A percentile compares a stretch with the other conserved stretches of the same genome.
Evolutionary conservation across 2,888 invertebrate species (phyloP).

Genomic region (Apodemia mormo): DNA sequence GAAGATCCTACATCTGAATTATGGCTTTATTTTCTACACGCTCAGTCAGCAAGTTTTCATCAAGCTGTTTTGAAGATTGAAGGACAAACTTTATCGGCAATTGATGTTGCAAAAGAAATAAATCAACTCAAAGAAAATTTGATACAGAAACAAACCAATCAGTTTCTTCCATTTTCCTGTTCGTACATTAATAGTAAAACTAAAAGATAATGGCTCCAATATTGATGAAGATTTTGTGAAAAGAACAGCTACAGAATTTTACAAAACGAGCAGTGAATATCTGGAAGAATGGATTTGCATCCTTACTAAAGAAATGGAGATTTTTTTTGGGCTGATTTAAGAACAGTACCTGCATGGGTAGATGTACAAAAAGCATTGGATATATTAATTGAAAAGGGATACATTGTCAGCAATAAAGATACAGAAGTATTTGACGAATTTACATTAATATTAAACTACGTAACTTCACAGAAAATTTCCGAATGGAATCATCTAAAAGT

Average conservation of each 20-base stretch:
- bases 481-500: constrained; percentile 42
- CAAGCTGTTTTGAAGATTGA: constrained; percentile 41
- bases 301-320: constrained; percentile 41
- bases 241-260: constrained; percentile 41
- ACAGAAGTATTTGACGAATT: constrained; percentile 39
- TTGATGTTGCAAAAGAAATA: constrained; percentile 41
- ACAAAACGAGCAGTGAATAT: constrained; percentile 46
- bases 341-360: constrained; percentile 40
- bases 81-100: constrained; percentile 39
- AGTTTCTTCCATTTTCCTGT: constrained; percentile 42
- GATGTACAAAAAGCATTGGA: constrained; percentile 35
- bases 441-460: constrained; percentile 6
- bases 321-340: constrained; percentile 44
- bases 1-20: constrained; percentile 44
- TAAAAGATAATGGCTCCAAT: constrained; percentile 42
- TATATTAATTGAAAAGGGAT: constrained; percentile 39
- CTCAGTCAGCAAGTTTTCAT: constrained; percentile 38
- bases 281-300: constrained; percentile 41
- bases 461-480: constrained; percentile 37
- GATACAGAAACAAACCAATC: constrained; percentile 38
- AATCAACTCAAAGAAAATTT: constrained; percentile 39
- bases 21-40: constrained; percentile 41
- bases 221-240: constrained; percentile 42
- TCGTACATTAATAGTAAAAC: constrained; percentile 40
- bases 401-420: constrained; percentile 41